Percentiles rank a stretch among this genome's conserved stretches.
phyloP scores from a whole-genome alignment of 2,113 vertebrate genomes.

The Dipodomys merriami region DNA sequence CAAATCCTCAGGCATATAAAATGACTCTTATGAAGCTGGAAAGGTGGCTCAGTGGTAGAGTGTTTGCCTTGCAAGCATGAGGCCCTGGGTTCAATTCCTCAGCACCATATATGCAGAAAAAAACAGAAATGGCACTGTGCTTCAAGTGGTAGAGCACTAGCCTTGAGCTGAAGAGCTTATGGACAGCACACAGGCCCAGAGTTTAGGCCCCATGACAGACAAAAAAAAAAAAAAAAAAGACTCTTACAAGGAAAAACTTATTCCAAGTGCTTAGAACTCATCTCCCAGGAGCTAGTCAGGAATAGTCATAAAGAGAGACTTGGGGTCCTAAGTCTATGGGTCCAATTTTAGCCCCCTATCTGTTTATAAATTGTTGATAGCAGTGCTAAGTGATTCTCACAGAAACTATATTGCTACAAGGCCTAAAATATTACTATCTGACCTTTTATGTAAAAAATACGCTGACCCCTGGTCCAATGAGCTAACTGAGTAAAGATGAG shows the following conservation, averaged over 20 bases:
- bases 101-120: too few species aligned
- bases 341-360: background rate
- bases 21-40: background rate
- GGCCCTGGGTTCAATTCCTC: too few species aligned
- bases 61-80: too few species aligned
- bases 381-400: background rate
- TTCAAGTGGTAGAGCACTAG: too few species aligned
- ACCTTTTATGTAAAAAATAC: background rate
- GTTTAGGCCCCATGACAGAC: too few species aligned
- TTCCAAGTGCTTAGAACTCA: background rate
- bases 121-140: too few species aligned
- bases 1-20: background rate
- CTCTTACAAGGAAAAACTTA: background rate
- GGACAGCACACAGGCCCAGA: too few species aligned
- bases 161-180: too few species aligned
- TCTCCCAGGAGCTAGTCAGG: background rate
- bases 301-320: background rate
- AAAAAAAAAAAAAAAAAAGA: too few species aligned
- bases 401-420: background rate
- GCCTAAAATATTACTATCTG: background rate
- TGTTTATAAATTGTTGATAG: background rate
- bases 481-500: background rate
- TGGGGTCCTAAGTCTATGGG: background rate
- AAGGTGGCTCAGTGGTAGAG: too few species aligned
- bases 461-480: background rate